Percentiles rank a stretch among this genome's conserved stretches.
Evolutionary conservation across 2,888 invertebrate species (phyloP).

Genomic region (Biston stratarius): DNA sequence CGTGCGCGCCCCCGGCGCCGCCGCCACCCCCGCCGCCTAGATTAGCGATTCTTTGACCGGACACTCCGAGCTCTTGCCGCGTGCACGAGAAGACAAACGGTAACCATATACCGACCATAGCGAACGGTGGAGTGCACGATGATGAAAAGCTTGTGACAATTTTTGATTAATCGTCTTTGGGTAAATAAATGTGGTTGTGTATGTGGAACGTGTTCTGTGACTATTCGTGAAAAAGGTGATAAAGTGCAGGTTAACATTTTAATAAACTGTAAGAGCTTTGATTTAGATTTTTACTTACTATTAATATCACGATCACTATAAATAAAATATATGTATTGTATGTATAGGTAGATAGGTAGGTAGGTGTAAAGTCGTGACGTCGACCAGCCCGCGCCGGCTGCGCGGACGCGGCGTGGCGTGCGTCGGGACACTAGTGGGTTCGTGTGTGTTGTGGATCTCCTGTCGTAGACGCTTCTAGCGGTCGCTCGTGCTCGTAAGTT

Average conservation of each 20-base stretch:
- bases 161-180: conserved; percentile 45
- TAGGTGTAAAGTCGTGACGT: conserved; percentile 40
- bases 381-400: conserved; percentile 33
- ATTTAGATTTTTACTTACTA: conserved; percentile 71
- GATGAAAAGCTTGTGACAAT: conserved; percentile 40
- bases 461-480: conserved; percentile 77
- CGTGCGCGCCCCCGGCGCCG: conserved; percentile 55
- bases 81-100: conserved; percentile 79
- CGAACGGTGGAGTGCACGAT: conserved; percentile 74
- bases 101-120: conserved; percentile 69
- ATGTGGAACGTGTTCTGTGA: conserved; percentile 60
- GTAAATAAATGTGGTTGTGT: conserved; percentile 58
- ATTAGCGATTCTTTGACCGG: conserved; percentile 72
- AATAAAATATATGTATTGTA: conserved; percentile 48
- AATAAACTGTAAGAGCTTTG: conserved; percentile 77
- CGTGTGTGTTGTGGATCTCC: conserved; percentile 36
- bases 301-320: conserved; percentile 46
- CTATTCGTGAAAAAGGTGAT: conserved; percentile 66
- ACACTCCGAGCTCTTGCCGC: conserved; percentile 67
- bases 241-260: conserved; percentile 71
- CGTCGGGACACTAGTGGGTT: conserved; percentile 21
- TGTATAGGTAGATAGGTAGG: conserved; percentile 48
- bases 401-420: conserved; percentile 17
- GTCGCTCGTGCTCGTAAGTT: conserved; percentile 68
- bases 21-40: conserved; percentile 55